phyloP scores from a whole-genome alignment of 2,888 invertebrate genomes.

The Prenolepis imparis region DNA sequence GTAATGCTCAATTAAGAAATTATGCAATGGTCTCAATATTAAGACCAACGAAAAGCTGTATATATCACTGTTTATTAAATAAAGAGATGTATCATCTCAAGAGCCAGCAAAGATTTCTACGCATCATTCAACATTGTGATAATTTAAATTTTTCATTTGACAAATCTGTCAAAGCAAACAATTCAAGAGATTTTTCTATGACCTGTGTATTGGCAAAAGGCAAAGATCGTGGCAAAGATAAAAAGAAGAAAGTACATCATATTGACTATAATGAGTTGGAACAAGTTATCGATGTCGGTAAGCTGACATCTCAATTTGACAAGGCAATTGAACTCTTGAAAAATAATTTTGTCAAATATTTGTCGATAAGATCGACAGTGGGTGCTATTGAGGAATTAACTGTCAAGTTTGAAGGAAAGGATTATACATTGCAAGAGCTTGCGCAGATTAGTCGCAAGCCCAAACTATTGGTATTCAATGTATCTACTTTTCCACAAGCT shows the following conservation, averaged over 20 bases:
- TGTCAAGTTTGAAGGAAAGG: constrained; percentile 92
- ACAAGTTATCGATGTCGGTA: constrained; percentile 91
- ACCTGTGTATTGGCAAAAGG: constrained; percentile 66
- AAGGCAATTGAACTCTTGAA: constrained; percentile 91
- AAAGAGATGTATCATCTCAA: constrained; percentile 1
- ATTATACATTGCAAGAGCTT: constrained; percentile 94
- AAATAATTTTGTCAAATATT: constrained; percentile 92
- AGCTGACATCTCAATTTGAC: constrained; percentile 90
- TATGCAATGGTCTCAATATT: not conserved
- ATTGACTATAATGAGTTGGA: constrained; percentile 91
- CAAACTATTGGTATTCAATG: constrained; percentile 94
- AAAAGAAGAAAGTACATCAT: constrained; percentile 87
- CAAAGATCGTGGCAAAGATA: constrained; percentile 81
- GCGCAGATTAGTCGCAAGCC: constrained; percentile 96
- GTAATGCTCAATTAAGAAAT: constrained; percentile 11
- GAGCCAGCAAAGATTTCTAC: not conserved
- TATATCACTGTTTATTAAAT: not conserved
- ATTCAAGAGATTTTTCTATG: constrained; percentile 54
- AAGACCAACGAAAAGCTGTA: not conserved
- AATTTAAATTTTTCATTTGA: not conserved
- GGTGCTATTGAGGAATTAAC: constrained; percentile 93
- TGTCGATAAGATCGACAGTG: constrained; percentile 92
- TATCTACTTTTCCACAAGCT: constrained; percentile 94
- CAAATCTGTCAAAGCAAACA: not conserved
- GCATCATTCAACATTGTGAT: not conserved